Conservation (phyloP, 2,888 invertebrate genomes). For the Agrotis clavis region DNA sequence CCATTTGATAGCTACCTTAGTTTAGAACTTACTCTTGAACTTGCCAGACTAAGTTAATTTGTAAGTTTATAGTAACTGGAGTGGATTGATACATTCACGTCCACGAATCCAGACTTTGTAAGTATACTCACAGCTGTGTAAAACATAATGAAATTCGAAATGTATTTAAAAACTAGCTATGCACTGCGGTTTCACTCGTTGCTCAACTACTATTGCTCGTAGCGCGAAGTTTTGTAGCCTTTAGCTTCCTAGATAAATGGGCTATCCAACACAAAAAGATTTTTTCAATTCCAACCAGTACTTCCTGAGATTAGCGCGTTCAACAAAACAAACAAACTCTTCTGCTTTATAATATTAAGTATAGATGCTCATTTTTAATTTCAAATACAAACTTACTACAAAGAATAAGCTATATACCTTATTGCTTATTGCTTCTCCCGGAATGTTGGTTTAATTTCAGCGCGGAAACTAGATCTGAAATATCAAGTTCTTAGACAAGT, state of each 20-base stretch:
- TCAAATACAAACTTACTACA: not conserved
- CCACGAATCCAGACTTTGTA: not conserved
- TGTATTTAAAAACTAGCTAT: not conserved
- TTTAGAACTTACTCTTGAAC: slow-evolving; percentile 44
- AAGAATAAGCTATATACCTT: not conserved
- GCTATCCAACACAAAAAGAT: too few relatives aligned
- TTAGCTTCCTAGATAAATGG: too few relatives aligned
- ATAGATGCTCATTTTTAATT: not conserved
- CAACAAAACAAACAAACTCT: too few relatives aligned
- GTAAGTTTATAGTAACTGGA: slow-evolving; percentile 38
- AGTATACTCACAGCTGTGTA: not conserved
- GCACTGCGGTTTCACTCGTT: too few relatives aligned
- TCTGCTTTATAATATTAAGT: too few relatives aligned
- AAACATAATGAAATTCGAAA: not conserved
- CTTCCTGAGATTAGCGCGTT: too few relatives aligned
- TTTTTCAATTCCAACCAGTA: too few relatives aligned
- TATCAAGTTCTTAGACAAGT: slow-evolving; percentile 40
- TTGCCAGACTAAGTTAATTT: slow-evolving; percentile 52
- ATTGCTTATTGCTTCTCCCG: slow-evolving; percentile 7
- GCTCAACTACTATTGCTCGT: too few relatives aligned
- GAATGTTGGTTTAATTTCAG: slow-evolving; percentile 22
- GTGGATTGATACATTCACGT: slow-evolving; percentile 29
- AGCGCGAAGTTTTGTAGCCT: too few relatives aligned
- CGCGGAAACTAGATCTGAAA: slow-evolving; percentile 29
- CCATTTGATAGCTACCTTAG: slow-evolving; percentile 43